These are phyloP conservation scores for Leucoraja erinaceus DNA, from an alignment of 2,113 vertebrate genomes.

Conservation along the genomic window DNA sequence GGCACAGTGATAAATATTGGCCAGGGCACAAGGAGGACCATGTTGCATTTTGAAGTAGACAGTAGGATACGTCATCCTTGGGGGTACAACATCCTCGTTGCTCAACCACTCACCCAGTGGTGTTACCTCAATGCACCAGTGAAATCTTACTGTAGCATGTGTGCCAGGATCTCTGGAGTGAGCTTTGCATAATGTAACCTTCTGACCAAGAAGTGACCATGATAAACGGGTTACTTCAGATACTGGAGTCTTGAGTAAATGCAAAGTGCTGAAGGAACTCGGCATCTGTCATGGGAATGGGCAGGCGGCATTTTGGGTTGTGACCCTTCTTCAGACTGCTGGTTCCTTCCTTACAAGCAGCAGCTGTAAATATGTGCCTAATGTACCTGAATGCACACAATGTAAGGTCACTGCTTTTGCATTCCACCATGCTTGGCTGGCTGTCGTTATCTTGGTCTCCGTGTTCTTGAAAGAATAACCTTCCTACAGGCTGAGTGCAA, in stretches of 20 bases:
- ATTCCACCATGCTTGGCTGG: not conserved
- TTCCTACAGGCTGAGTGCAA: no score
- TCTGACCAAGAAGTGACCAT: not conserved
- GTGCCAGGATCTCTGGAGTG: not conserved
- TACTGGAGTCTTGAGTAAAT: no score
- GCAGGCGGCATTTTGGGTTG: no score
- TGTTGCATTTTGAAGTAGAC: not conserved
- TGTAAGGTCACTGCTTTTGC: not conserved
- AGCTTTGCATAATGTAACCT: no score
- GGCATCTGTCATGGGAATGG: no score
- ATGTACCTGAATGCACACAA: not conserved
- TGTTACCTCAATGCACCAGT: not conserved
- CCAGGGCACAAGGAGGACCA: not conserved
- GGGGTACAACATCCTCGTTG: not conserved
- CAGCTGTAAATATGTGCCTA: not conserved
- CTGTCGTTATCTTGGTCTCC: no score
- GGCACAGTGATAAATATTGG: not conserved
- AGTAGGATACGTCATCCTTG: not conserved
- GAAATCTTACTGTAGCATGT: not conserved
- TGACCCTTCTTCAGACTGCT: not conserved
- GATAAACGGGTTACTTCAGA: not conserved
- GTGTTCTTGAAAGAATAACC: no score
- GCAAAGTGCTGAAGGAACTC: no score
- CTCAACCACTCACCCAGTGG: not conserved
- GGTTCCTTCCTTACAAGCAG: not conserved